phyloP scores from a whole-genome alignment of 2,113 vertebrate genomes.

The Cricetomys ansorgei region DNA sequence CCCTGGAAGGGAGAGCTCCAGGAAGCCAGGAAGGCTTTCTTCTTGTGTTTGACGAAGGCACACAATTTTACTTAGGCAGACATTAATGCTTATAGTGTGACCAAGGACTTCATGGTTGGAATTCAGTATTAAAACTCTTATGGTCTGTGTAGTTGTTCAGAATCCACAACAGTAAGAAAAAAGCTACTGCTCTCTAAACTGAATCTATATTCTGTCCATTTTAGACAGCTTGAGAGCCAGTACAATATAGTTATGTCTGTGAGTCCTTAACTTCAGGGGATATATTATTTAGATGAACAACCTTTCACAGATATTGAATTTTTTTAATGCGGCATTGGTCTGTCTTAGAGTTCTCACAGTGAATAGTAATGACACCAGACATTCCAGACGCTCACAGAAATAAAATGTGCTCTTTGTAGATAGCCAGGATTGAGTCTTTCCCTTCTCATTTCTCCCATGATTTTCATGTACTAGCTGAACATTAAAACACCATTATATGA shows the following conservation, averaged over 20 bases:
- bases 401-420: constrained; percentile 27
- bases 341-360: constrained; percentile 5
- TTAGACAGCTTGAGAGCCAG: constrained; percentile 6
- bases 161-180: constrained; percentile 7
- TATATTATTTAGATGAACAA: constrained; percentile 54
- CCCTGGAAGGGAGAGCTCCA: not conserved
- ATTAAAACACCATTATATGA: constrained; percentile 9
- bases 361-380: constrained; percentile 15
- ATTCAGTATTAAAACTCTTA: not conserved
- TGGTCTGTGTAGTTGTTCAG: constrained; percentile 46
- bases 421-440: not conserved
- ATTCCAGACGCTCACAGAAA: constrained; percentile 28
- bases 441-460: not conserved
- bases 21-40: not conserved
- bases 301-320: constrained; percentile 43
- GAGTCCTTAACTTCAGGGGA: constrained; percentile 57
- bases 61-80: constrained; percentile 39
- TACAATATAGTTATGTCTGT: not conserved
- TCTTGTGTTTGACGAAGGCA: not conserved
- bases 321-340: not conserved
- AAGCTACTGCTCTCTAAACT: constrained; percentile 16
- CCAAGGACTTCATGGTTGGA: constrained; percentile 17
- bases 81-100: not conserved
- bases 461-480: not conserved
- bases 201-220: constrained; percentile 24